Evolutionary conservation across 2,888 invertebrate genomes (phyloP), one percentile per base, ranked within the genome.

Genomic region (Lepidochrysops patricia): DNA sequence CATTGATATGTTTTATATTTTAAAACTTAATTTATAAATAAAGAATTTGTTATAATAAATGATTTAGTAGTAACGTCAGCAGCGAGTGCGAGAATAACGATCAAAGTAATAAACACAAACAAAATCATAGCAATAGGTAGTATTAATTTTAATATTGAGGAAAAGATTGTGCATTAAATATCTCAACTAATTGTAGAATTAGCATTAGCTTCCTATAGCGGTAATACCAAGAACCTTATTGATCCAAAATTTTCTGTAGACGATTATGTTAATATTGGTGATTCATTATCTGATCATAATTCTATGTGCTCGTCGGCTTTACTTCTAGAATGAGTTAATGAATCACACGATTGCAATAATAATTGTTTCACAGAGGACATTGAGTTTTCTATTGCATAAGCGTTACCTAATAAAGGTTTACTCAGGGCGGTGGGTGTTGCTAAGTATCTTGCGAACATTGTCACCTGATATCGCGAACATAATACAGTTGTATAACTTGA

Each of bases 261-360:
- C 58, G 66, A 66, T 64, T 73, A 76, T 77, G 75, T 72, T 76
- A 80, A 81, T 78, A 74, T 71, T 70, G 71, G 72, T 81, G 82
- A 82, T 67, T 81, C 81, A 81, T 75, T 77, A 77, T 62, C 63
- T 70, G 67, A 74, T 72, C 70, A 70, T 72, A 71, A 72, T 68
- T 64, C 68, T 71, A 69, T 66, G 68, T 67, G 69, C 72, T 72
- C 73, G 65, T 66, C 65, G 60, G 58, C 15, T 12, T 54, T 32
- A 29, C 54, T 54, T 29, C 54, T 27, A 29, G 54, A 54, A 27
- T 19, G n/a, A 32, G 32, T 37, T 32, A 50, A 61, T 66, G 67
- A 67, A 62, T 66, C 65, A 64, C 23, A 12, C 34, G 32, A 57
- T 25, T 25, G n/a, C 25, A 57, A 35, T 52, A 52, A 19, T 52